These are phyloP conservation scores for Caenorhabditis sp. DNA, from an alignment of 2,888 invertebrate genomes.

Conservation along the genomic window DNA sequence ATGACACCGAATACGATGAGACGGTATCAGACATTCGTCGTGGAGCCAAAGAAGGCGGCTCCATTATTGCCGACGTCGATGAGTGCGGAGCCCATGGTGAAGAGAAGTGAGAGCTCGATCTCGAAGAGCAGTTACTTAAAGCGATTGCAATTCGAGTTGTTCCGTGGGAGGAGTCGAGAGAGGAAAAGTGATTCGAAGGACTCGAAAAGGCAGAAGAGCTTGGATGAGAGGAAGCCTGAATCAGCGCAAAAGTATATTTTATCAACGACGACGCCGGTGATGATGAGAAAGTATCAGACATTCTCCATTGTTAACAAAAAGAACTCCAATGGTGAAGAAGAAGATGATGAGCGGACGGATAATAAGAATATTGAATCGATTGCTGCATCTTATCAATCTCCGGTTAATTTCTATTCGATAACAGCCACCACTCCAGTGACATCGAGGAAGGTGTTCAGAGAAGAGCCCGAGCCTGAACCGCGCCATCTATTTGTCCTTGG, in stretches of 20 bases:
- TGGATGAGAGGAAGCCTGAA: slow-evolving; percentile 38
- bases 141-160: slow-evolving; percentile 39
- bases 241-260: slow-evolving; percentile 42
- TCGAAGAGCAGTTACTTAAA: slow-evolving; percentile 41
- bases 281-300: slow-evolving; percentile 45
- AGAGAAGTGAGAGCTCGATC: slow-evolving; percentile 33
- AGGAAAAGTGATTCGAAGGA: slow-evolving; percentile 17
- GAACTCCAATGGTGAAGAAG: not conserved
- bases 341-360: not conserved
- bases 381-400: not conserved
- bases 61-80: slow-evolving; percentile 20
- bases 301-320: slow-evolving; percentile 33
- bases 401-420: slow-evolving; percentile 33
- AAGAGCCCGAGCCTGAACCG: slow-evolving; percentile 13
- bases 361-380: not conserved
- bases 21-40: slow-evolving; percentile 49
- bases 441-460: slow-evolving; percentile 13
- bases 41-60: slow-evolving; percentile 32
- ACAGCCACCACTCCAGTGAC: slow-evolving; percentile 40
- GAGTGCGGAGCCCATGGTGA: slow-evolving; percentile 5
- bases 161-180: slow-evolving; percentile 38
- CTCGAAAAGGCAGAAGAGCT: slow-evolving; percentile 29
- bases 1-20: slow-evolving; percentile 45
- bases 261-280: slow-evolving; percentile 37
- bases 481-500: slow-evolving; percentile 39